phyloP scores from a whole-genome alignment of 2,888 invertebrate genomes.

The Drosophila mettleri region DNA sequence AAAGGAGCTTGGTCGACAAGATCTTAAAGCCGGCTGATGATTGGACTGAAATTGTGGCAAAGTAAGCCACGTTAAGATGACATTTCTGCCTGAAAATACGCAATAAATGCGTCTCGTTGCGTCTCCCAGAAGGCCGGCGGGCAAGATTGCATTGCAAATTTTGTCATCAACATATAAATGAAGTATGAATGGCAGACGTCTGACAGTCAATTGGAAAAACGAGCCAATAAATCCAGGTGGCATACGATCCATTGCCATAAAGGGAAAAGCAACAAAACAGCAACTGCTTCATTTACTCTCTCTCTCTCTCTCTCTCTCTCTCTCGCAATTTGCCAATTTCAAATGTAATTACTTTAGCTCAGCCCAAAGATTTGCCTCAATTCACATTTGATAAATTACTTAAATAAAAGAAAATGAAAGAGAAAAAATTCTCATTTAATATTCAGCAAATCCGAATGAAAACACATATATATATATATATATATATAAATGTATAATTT shows the following conservation, averaged over 20 bases:
- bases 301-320: constrained; percentile 14
- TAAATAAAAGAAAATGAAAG: constrained; percentile 7
- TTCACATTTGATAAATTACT: constrained; percentile 52
- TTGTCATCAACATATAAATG: constrained; percentile 80
- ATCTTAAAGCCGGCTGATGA: constrained; percentile 24
- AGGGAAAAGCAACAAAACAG: constrained; percentile 10
- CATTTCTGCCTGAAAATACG: constrained; percentile 10
- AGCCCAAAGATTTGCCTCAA: constrained; percentile 48
- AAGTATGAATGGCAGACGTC: constrained; percentile 45
- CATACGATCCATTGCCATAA: neutral
- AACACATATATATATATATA: constrained; percentile 33
- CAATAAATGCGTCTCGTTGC: constrained; percentile 33
- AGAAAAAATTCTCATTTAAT: constrained; percentile 32
- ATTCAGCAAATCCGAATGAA: constrained; percentile 46
- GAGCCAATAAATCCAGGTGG: constrained; percentile 28
- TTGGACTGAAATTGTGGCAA: constrained; percentile 12
- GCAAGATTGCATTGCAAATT: constrained; percentile 79
- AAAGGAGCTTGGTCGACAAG: constrained; percentile 1
- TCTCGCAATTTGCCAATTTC: constrained; percentile 47
- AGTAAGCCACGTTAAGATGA: constrained; percentile 21
- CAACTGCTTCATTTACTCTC: constrained; percentile 5
- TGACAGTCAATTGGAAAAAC: constrained; percentile 32
- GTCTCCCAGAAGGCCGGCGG: constrained; percentile 56
- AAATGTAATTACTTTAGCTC: constrained; percentile 73
- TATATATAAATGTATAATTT: constrained; percentile 62